phyloP scores from a whole-genome alignment of 1,140 invertebrate species.

The Rhyzopertha dominica region DNA sequence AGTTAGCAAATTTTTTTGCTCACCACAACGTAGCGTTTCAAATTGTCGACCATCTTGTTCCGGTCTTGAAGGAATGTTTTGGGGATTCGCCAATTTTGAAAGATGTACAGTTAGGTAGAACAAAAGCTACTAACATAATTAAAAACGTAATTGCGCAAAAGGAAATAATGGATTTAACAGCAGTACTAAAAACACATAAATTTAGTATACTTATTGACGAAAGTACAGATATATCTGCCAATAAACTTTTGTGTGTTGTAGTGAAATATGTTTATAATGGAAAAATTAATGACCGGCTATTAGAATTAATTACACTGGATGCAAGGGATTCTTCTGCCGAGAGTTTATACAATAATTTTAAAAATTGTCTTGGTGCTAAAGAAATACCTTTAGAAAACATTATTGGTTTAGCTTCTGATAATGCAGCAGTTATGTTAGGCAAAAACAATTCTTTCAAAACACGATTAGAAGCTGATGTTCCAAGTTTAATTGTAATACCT shows the following conservation, averaged over 20 bases:
- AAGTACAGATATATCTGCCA: constrained; percentile 11
- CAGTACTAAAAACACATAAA: not conserved
- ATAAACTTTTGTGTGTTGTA: constrained; percentile 1
- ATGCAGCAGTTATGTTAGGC: constrained; percentile 42
- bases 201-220: constrained; percentile 4
- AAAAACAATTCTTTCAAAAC: constrained; percentile 31
- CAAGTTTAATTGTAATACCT: constrained; percentile 13
- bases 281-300: constrained; percentile 12
- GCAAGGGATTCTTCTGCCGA: constrained; percentile 12
- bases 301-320: constrained; percentile 14
- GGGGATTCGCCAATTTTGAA: not conserved
- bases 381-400: constrained; percentile 29
- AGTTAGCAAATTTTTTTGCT: not conserved
- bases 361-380: constrained; percentile 10
- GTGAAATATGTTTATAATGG: not conserved
- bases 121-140: not conserved
- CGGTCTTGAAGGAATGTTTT: not conserved
- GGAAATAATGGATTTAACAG: not conserved
- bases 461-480: constrained; percentile 10
- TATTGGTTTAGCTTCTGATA: constrained; percentile 43
- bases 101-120: not conserved
- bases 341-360: constrained; percentile 10
- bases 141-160: not conserved
- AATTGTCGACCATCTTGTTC: not conserved
- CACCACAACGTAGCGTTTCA: not conserved